phyloP scores from a whole-genome alignment of 2,888 invertebrate species.

The Phyllotreta cruciferae region DNA sequence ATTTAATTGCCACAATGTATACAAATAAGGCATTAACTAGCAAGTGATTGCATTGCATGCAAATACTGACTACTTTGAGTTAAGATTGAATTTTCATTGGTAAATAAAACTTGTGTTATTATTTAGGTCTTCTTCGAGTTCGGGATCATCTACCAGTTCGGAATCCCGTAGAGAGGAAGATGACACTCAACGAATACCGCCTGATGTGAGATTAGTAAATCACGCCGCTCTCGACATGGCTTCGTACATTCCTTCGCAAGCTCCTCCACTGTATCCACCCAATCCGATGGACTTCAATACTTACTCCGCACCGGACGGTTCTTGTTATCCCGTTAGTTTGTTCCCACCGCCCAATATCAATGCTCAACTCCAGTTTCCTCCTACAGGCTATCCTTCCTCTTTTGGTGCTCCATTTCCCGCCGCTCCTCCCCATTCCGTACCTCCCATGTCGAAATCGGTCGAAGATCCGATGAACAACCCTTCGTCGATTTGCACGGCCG shows the following conservation, averaged over 20 bases:
- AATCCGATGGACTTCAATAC: conserved; percentile 67
- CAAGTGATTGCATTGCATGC: too few species aligned
- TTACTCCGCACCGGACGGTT: conserved; percentile 63
- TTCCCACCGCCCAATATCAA: conserved; percentile 68
- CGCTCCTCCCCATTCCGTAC: conserved; percentile 61
- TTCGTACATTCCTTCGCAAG: conserved; percentile 52
- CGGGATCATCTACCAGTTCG: conserved; percentile 67
- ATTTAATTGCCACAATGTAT: too few species aligned
- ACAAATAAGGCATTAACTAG: too few species aligned
- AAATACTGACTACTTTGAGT: too few species aligned
- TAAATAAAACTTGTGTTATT: too few species aligned
- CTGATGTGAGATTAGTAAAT: conserved; percentile 53
- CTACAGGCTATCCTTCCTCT: conserved; percentile 68
- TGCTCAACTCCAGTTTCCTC: conserved; percentile 71
- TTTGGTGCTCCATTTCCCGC: conserved; percentile 67
- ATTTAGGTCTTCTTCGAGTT: conserved; percentile 61
- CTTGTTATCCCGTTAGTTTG: conserved; percentile 68
- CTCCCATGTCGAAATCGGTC: conserved; percentile 64
- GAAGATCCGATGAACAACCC: conserved; percentile 62
- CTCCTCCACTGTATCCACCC: conserved; percentile 63
- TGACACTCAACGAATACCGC: conserved; percentile 49
- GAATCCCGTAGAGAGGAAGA: conserved; percentile 55
- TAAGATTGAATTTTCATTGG: too few species aligned
- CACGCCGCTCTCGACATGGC: conserved; percentile 51
- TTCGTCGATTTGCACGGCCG: conserved; percentile 71